phyloP scores from a whole-genome alignment of 2,113 vertebrate genomes.

The Ptilorrhoa leucosticta region DNA sequence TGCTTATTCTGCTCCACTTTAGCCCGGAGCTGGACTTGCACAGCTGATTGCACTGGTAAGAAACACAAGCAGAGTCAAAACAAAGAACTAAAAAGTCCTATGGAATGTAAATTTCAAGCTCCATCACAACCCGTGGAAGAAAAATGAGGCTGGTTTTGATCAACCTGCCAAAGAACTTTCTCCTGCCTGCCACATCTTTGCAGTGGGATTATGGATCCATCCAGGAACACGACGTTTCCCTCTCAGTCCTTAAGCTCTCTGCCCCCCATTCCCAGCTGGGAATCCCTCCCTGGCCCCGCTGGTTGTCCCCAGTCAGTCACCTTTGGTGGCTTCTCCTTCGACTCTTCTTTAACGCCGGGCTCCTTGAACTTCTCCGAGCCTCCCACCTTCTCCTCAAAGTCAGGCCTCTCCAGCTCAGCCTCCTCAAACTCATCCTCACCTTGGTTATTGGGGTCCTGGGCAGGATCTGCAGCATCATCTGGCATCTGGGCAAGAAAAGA shows the following conservation, averaged over 20 bases:
- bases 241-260: neutral
- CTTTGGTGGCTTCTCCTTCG: slow-evolving; percentile 22
- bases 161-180: neutral
- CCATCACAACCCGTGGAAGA: neutral
- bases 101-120: neutral
- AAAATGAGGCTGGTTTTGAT: neutral
- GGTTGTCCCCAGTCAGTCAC: neutral
- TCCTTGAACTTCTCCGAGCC: neutral
- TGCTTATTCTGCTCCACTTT: neutral
- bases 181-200: neutral
- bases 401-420: slow-evolving; percentile 67
- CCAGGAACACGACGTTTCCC: neutral
- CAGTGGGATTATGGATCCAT: neutral
- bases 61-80: neutral
- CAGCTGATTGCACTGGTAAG: neutral
- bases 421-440: slow-evolving; percentile 76
- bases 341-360: neutral
- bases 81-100: neutral
- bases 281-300: neutral
- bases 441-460: slow-evolving; percentile 68
- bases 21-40: neutral
- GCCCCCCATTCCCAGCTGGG: neutral
- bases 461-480: slow-evolving; percentile 55
- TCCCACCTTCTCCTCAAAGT: slow-evolving; percentile 57
- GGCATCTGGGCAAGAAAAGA: neutral